Evolutionary conservation across 1,140 invertebrate genomes (phyloP).

Genomic region (Aphis craccivora): DNA sequence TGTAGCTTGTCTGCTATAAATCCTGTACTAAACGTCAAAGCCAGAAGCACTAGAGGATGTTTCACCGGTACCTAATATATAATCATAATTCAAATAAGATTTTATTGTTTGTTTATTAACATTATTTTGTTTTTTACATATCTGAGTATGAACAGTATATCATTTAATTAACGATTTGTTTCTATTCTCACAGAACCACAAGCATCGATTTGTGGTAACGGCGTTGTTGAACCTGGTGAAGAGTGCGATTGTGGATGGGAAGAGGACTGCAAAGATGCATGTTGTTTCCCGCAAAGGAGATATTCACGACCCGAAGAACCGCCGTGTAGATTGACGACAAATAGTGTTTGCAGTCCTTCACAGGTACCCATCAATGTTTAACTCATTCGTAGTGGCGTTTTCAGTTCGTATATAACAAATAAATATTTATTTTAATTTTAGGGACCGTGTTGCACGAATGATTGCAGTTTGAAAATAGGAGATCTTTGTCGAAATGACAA

Average conservation of each 20-base stretch:
- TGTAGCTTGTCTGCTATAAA: constrained; percentile 91
- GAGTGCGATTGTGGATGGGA: constrained; percentile 99
- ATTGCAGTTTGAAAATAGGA: constrained; percentile 84
- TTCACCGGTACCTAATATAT: constrained; percentile 68
- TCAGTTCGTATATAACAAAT: neutral
- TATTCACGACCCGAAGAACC: constrained; percentile 77
- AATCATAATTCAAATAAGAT: neutral
- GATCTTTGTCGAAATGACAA: constrained; percentile 93
- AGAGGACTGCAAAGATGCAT: constrained; percentile 90
- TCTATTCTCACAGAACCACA: constrained; percentile 74
- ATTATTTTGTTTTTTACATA: neutral
- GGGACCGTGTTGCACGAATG: constrained; percentile 93
- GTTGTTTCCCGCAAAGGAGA: constrained; percentile 89
- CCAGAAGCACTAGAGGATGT: constrained; percentile 86
- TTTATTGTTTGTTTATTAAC: neutral
- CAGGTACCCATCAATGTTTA: constrained; percentile 68
- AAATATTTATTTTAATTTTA: constrained; percentile 66
- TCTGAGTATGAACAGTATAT: neutral
- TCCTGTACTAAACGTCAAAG: constrained; percentile 91
- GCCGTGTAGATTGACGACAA: constrained; percentile 83
- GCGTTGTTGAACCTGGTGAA: constrained; percentile 93
- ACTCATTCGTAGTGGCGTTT: neutral
- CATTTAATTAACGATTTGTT: neutral
- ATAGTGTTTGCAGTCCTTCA: constrained; percentile 80
- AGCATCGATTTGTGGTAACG: constrained; percentile 93